Evolutionary conservation across 2,888 invertebrate genomes (phyloP).

Genomic region (Drosophila anomelani): DNA sequence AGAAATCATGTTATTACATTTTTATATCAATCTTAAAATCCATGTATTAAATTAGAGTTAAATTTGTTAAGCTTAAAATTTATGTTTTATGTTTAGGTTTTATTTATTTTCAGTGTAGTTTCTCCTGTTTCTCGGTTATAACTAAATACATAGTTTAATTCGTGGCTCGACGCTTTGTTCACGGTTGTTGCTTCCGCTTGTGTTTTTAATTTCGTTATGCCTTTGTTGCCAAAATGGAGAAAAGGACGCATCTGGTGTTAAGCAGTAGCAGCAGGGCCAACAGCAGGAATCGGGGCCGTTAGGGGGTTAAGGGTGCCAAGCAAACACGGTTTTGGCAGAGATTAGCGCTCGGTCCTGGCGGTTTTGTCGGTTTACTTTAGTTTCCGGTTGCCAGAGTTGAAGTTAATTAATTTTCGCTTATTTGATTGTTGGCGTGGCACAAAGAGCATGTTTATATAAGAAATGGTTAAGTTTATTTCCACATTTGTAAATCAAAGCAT

Average conservation of each 20-base stretch:
- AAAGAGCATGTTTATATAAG: background rate
- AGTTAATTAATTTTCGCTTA: slow-evolving; percentile 67
- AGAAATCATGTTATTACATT: background rate
- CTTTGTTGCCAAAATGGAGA: slow-evolving; percentile 35
- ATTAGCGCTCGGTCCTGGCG: slow-evolving; percentile 60
- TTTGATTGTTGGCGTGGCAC: slow-evolving; percentile 44
- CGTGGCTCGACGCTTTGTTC: slow-evolving; percentile 60
- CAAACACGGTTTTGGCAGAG: slow-evolving; percentile 52
- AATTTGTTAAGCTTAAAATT: too few relatives aligned
- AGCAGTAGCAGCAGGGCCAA: background rate
- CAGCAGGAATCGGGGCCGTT: background rate
- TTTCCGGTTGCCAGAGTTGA: slow-evolving; percentile 24
- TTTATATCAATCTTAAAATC: background rate
- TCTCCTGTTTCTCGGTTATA: background rate
- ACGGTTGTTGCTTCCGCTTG: slow-evolving; percentile 36
- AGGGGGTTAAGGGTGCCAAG: slow-evolving; percentile 13
- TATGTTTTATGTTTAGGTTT: too few relatives aligned
- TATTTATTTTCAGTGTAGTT: background rate
- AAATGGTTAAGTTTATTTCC: background rate
- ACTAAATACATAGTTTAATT: slow-evolving; percentile 56
- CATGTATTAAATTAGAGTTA: background rate
- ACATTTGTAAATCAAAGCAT: background rate
- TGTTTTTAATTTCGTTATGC: slow-evolving; percentile 43
- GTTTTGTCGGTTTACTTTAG: slow-evolving; percentile 52
- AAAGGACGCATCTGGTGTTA: background rate